Evolutionary conservation across 2,797 vertebrate species (phyloP), one percentile per base, ranked within the genome.

Genomic region (Centroberyx gerrardi): DNA sequence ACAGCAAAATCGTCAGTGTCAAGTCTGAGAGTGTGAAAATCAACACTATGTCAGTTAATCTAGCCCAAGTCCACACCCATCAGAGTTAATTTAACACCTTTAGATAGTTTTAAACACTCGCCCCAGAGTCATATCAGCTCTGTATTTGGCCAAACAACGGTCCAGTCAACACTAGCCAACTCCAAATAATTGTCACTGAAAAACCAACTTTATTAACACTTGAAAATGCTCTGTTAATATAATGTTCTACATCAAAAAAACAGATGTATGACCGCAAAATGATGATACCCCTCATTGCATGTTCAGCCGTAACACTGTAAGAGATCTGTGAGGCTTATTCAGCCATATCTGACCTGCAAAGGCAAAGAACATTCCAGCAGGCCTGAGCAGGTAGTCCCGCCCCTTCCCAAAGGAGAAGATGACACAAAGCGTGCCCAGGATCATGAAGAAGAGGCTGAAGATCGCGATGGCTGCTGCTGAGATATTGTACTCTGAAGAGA

Each of bases 311-410:
- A 42, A 60, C 63, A 59, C 40, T 40, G 8, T 40, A 10, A 38
- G 44, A 68, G 44, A 33, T 22, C 44, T 68, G 31, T 61, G 60
- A 62, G 49, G 49, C 48, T 28, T 27, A 5, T 13, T 67, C 48
- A 36, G 46, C 15, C 17, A 52, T 29, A 5, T 60, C 72, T 74
- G 85, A 99, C 98, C 98, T 96, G 98, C 95, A 1, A 99, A 99
- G 56, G 95, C 94, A 49, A 97, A 99, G 95, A 99, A 99, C 96
- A 99, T 97, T 82, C 97, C 96, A 0, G 97, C 97, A 0, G 98
- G 98, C 82, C 97, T 94, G 78, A 99, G 95, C 80, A 99, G 92
- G 60, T 99, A 98, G 72, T 98, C 98, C 78, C 94, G 94, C 68
- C 93, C 92, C 85, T 97, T 97, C 86, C 95, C 74, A 55, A 98